Base-by-base conservation (phyloP, 1,140 invertebrate species). In the Bemisia tabaci region DNA sequence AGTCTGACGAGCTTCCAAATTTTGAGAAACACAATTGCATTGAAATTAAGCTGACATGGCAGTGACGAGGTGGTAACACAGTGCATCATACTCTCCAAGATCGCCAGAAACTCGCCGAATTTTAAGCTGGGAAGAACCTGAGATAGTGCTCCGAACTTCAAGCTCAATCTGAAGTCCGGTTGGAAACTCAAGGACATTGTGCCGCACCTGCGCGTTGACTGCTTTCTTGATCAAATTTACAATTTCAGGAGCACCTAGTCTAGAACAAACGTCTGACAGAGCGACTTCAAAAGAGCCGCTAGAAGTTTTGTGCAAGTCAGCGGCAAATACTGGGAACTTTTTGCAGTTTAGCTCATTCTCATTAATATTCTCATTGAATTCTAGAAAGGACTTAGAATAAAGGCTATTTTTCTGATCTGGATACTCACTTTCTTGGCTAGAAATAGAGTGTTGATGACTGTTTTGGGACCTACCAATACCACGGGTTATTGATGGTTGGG, bases 91-190 rank as follows among this genome's bases (percentile, higher is more conserved):
- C 74, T 93, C 89, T 68, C 88, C 81, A 76, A 92, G 90, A 78
- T 96, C 92, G 1, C 94, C 94, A 0, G 92, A 94, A 69, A 96
- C 92, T 74, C 92, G 82, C 66, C 92, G 79, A 83, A 96, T 87
- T 74, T 94, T 94, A 67, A 96, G 82, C 9, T 92, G 90, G 71
- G 92, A 65, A 21, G 33, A 27, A 24, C 67, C 61, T 1, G 59
- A 62, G 21, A 65, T 58, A 2, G 25, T 68, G 71, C 90, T 86
- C 73, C 85, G 90, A 0, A 94, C 85, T 72, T 91, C 86, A 69
- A 95, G 75, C 75, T 94, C 91, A 62, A 94, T 92, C 76, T 94
- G 89, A 70, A 94, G 86, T 2, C 91, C 91, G 2, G 88, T 88
- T n/a, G 70, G 33, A 67, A 70, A 70, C 27, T 69, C 69, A 2